A percentile compares a stretch with the other conserved stretches of the same genome.
These are phyloP conservation scores for Periparus ater DNA, from an alignment of 2,797 vertebrate species.

Conservation along the genomic window DNA sequence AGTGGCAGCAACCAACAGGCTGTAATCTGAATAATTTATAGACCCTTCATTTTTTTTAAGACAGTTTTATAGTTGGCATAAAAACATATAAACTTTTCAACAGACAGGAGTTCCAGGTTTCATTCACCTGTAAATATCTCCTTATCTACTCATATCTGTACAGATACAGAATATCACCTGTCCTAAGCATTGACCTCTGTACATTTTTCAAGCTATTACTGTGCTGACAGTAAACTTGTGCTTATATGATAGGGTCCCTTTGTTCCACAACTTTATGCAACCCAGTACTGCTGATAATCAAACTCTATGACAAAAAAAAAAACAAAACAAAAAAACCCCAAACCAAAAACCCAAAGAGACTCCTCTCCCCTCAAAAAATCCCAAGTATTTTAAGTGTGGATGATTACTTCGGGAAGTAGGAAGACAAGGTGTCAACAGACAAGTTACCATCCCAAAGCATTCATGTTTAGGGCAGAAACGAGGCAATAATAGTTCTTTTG, in stretches of 20 bases:
- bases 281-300: background rate
- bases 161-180: background rate
- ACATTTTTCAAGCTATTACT: background rate
- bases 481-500: background rate
- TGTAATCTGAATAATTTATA: background rate
- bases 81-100: background rate
- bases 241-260: background rate
- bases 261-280: background rate
- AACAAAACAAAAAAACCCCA: background rate
- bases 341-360: background rate
- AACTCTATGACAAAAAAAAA: background rate
- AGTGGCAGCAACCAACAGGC: background rate
- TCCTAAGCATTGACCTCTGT: background rate
- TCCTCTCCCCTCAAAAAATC: conserved; percentile 22
- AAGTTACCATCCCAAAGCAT: background rate
- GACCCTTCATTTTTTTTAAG: background rate
- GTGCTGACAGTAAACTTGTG: background rate
- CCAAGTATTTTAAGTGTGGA: conserved; percentile 5
- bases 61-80: background rate
- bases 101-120: background rate
- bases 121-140: background rate
- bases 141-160: background rate
- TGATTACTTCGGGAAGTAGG: conserved; percentile 3
- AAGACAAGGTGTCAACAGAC: background rate
- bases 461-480: background rate